Evolutionary conservation across 1,140 invertebrate species (phyloP).

Genomic region (Leptestheria dahalacensis): DNA sequence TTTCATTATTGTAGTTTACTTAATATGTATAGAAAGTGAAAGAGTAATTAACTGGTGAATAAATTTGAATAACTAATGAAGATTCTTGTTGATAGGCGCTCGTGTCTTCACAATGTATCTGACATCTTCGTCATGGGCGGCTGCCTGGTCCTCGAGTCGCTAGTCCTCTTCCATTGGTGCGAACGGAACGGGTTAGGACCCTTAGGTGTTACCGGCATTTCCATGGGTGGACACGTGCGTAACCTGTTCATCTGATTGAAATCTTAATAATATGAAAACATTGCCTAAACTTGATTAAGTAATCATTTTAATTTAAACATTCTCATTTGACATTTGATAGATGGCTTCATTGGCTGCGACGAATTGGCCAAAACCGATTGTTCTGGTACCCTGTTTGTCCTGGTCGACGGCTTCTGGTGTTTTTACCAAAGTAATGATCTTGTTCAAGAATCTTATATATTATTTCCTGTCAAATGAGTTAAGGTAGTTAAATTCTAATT

Average conservation of each 20-base stretch:
- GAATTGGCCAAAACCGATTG: slow-evolving; percentile 83
- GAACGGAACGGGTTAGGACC: slow-evolving; percentile 74
- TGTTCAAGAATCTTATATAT: slow-evolving; percentile 14
- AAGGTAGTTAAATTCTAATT: background rate
- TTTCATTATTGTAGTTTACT: too few species aligned
- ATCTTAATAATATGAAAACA: too few species aligned
- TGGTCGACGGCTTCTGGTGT: slow-evolving; percentile 93
- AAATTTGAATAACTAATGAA: background rate
- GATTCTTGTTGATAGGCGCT: slow-evolving; percentile 44
- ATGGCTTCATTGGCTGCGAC: slow-evolving; percentile 93
- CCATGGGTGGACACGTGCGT: slow-evolving; percentile 97
- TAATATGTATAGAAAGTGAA: too few species aligned
- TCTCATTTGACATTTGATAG: slow-evolving; percentile 34
- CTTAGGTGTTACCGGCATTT: slow-evolving; percentile 85
- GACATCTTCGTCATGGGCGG: slow-evolving; percentile 99
- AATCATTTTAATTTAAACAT: too few species aligned
- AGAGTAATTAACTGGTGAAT: too few species aligned
- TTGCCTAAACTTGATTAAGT: too few species aligned
- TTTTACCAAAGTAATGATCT: slow-evolving; percentile 65
- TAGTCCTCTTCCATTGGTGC: slow-evolving; percentile 87
- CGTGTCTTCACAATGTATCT: slow-evolving; percentile 83
- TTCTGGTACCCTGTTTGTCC: slow-evolving; percentile 84
- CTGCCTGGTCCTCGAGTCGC: slow-evolving; percentile 81
- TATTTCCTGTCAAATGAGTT: slow-evolving; percentile 7
- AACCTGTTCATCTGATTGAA: too few species aligned